Percentiles rank a stretch among this genome's conserved stretches.
Evolutionary conservation across 1,140 invertebrate genomes (phyloP).

Genomic region (Helicoverpa zea): DNA sequence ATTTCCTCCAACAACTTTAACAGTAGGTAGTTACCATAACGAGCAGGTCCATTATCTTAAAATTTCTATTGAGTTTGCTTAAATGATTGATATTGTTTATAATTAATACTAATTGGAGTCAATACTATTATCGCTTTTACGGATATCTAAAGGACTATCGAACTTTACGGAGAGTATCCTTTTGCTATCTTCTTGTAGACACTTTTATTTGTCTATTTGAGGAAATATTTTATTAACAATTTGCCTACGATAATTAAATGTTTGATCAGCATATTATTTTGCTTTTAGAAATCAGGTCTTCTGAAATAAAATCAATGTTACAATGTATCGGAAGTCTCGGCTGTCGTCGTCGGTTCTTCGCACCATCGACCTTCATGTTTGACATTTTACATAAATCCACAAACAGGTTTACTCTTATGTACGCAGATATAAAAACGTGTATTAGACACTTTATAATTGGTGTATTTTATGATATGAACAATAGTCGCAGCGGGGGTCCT

Average conservation of each 20-base stretch:
- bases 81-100: background rate
- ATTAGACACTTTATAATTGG: slow-evolving; percentile 25
- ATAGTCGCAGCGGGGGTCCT: background rate
- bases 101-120: background rate
- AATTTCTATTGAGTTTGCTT: background rate
- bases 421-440: slow-evolving; percentile 23
- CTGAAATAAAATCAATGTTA: slow-evolving; percentile 23
- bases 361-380: slow-evolving; percentile 63
- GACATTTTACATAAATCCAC: slow-evolving; percentile 65
- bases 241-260: background rate
- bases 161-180: background rate
- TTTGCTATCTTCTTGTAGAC: background rate
- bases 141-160: no score
- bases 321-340: slow-evolving; percentile 60
- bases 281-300: background rate
- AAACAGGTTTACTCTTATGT: slow-evolving; percentile 60
- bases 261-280: background rate
- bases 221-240: background rate
- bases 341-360: slow-evolving; percentile 57
- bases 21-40: background rate
- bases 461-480: slow-evolving; percentile 1
- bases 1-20: slow-evolving; percentile 2
- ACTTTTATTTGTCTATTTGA: background rate
- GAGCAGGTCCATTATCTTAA: background rate
- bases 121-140: background rate